Evolutionary conservation across 2,797 vertebrate species (phyloP), one percentile per base, ranked within the genome.

Genomic region (Brachyrhaphis roseni): DNA sequence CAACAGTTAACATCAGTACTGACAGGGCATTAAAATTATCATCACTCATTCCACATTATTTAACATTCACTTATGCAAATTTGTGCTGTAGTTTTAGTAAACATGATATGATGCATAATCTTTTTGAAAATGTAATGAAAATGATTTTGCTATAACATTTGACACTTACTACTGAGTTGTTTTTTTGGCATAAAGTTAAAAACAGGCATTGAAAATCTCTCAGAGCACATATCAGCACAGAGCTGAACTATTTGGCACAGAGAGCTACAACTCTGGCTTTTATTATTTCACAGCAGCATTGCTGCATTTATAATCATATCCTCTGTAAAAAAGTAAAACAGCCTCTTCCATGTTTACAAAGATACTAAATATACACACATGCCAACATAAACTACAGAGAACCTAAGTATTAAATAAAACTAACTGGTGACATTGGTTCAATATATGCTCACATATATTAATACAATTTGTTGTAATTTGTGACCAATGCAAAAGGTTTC

Each of bases 161-260:
- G 76, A 85, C 74, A 73, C 64, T 80, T 64, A 85, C 82, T 85
- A 82, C 84, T 71, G 3, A 45, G 23, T 66, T 76, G 13, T 18
- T 18, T 82, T 91, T 62, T 82, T 91, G 91, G 87, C 85, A 89
- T 89, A 87, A 81, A 51, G 79, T 34, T 75, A 16, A 74, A 51
- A 59, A 66, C 5, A 51, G 34, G 20, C 28, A 11, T 77, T n/a
- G 15, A 64, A n/a, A n/a, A n/a, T n/a, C n/a, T n/a, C n/a, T n/a
- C n/a, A n/a, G n/a, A n/a, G n/a, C n/a, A n/a, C n/a, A n/a, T n/a
- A n/a, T n/a, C n/a, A n/a, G n/a, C n/a, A n/a, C n/a, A 39, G 64
- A 66, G 18, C 3, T 16, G 39, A 43, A 70, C 8, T 1, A 64
- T 64, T 64, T 64, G 59, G 59, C 31, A 64, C 59, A 36, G 18